Evolutionary conservation across 2,113 vertebrate species (phyloP).

Genomic region (Tamias sibiricus): DNA sequence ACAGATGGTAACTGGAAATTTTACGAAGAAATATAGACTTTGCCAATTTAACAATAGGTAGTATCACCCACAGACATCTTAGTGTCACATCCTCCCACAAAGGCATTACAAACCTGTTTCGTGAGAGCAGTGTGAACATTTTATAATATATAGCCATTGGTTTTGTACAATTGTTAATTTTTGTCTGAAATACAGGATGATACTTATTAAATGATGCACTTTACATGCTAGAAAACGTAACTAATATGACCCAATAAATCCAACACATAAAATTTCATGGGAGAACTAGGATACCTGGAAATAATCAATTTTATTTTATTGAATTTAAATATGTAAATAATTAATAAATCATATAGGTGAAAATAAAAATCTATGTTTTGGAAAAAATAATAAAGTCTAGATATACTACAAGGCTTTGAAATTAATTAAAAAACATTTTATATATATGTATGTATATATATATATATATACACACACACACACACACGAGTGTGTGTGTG

Average conservation of each 20-base stretch:
- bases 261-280: neutral
- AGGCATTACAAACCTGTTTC: neutral
- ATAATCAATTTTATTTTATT: neutral
- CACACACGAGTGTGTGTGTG: neutral
- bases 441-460: no score
- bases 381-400: neutral
- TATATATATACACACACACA: no score
- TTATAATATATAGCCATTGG: neutral
- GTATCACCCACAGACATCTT: constrained; percentile 61
- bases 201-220: neutral
- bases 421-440: neutral
- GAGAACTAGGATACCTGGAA: neutral
- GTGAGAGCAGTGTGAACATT: neutral
- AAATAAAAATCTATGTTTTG: neutral
- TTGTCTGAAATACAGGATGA: neutral
- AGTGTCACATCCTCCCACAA: neutral
- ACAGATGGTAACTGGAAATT: neutral
- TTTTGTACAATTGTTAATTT: neutral
- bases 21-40: neutral
- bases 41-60: neutral
- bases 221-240: constrained; percentile 14
- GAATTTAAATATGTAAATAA: constrained; percentile 41
- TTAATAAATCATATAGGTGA: neutral
- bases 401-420: neutral
- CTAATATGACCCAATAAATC: neutral